Evolutionary conservation across 2,113 vertebrate genomes (phyloP).

Genomic region (Poeciliopsis retropinna): DNA sequence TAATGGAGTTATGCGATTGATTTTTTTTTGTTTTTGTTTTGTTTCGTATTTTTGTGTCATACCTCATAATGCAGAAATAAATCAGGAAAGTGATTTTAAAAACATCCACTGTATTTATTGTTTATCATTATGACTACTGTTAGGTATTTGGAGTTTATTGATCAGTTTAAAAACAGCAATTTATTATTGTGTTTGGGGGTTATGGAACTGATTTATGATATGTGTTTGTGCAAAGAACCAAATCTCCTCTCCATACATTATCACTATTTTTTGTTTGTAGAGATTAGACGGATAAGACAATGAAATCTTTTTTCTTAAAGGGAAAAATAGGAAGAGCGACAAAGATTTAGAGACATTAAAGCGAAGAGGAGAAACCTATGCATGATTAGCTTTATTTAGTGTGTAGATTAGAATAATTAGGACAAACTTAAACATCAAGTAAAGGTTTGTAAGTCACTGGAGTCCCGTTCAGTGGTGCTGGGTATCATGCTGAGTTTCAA

Average conservation of each 20-base stretch:
- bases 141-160: not conserved
- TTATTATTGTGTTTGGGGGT: not conserved
- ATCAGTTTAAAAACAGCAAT: not conserved
- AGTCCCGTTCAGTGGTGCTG: constrained; percentile 24
- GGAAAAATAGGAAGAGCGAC: not conserved
- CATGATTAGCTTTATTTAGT: not conserved
- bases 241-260: no score
- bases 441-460: constrained; percentile 30
- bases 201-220: not conserved
- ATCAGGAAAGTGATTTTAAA: not conserved
- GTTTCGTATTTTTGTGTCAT: not conserved
- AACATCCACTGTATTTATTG: no score
- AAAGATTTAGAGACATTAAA: not conserved
- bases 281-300: no score
- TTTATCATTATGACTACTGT: not conserved
- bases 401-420: not conserved
- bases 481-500: constrained; percentile 29
- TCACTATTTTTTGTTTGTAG: no score
- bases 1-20: not conserved
- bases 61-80: not conserved
- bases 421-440: not conserved
- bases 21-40: no score
- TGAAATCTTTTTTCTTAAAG: not conserved
- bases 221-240: no score
- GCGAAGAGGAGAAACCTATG: not conserved